phyloP scores from a whole-genome alignment of 2,888 invertebrate genomes.

The Agonopterix arenella region DNA sequence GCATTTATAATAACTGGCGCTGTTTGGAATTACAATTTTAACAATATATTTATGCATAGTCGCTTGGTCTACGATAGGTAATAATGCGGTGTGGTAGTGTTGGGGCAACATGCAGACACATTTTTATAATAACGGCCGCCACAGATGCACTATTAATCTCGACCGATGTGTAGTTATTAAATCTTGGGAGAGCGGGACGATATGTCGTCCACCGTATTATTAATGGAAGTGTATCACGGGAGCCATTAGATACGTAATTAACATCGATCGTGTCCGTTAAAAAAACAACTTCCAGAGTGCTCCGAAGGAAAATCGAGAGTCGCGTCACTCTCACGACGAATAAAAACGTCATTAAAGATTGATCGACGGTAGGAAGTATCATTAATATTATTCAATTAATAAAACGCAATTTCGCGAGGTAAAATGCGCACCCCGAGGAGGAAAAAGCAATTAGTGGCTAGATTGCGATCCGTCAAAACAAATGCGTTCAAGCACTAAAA shows the following conservation, averaged over 20 bases:
- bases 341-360: conserved; percentile 76
- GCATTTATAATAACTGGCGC: conserved; percentile 37
- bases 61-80: too few relatives aligned
- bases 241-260: conserved; percentile 75
- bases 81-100: conserved; percentile 23
- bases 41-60: too few relatives aligned
- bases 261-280: conserved; percentile 57
- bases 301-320: conserved; percentile 44
- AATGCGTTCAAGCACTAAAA: conserved; percentile 62
- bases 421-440: conserved; percentile 67
- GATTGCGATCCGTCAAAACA: conserved; percentile 77
- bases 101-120: conserved; percentile 29
- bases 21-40: too few relatives aligned
- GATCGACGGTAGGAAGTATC: conserved; percentile 70
- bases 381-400: conserved; percentile 78
- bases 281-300: conserved; percentile 48
- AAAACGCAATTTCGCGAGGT: conserved; percentile 72
- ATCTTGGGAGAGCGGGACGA: conserved; percentile 60
- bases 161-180: conserved; percentile 62
- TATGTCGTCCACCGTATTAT: conserved; percentile 61
- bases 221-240: conserved; percentile 76
- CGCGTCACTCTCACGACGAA: conserved; percentile 62
- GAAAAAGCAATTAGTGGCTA: conserved; percentile 77
- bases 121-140: conserved; percentile 59
- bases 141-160: conserved; percentile 71